Conservation (phyloP, 2,113 vertebrate genomes). For the Anarhynchus alexandrinus region DNA sequence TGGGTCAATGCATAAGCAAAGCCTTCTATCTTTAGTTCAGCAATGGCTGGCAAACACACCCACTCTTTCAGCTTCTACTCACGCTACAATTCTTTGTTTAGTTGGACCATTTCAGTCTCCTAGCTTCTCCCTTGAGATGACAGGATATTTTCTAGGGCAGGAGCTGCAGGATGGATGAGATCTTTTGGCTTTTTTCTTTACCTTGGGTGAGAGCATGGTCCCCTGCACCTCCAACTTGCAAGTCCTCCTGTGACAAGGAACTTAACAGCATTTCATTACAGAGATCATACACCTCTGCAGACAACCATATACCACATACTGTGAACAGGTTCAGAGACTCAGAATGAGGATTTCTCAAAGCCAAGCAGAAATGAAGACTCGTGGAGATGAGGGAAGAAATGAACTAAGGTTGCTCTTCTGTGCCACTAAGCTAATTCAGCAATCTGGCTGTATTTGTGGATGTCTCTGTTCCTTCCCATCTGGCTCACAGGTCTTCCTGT, state of each 20-base stretch:
- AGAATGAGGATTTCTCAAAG: background rate
- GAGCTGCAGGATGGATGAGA: background rate
- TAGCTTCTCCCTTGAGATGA: background rate
- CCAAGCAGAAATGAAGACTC: background rate
- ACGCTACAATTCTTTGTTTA: background rate
- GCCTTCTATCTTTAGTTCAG: slow-evolving; percentile 37
- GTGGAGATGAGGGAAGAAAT: background rate
- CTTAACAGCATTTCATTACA: background rate
- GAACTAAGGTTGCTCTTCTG: background rate
- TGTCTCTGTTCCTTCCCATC: background rate
- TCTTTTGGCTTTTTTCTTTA: background rate
- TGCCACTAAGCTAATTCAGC: background rate
- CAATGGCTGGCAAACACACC: background rate
- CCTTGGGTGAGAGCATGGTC: background rate
- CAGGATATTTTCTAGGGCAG: background rate
- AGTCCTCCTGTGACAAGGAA: background rate
- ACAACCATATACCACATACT: background rate
- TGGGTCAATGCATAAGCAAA: slow-evolving; percentile 34
- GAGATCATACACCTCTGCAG: background rate
- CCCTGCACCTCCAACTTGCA: background rate
- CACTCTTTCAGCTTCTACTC: background rate
- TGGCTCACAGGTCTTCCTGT: background rate
- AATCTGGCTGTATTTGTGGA: background rate
- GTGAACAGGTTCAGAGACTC: background rate
- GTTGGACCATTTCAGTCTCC: background rate